phyloP scores from a whole-genome alignment of 2,888 invertebrate species.

The Diachrysia chrysitis region DNA sequence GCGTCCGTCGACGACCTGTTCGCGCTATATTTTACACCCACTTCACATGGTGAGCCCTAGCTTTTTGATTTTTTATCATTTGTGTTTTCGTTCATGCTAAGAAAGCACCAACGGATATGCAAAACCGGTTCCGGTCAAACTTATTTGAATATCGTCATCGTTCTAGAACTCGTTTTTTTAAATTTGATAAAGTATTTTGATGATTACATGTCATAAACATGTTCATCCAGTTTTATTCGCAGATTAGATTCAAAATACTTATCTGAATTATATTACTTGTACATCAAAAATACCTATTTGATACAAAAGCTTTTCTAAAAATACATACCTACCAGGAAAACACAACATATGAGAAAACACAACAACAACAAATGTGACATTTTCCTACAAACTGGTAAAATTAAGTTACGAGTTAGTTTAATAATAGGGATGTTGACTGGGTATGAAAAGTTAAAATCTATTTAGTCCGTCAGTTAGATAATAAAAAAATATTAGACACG shows the following conservation, averaged over 20 bases:
- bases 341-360: too few species aligned
- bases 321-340: background rate
- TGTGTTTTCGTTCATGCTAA: constrained; percentile 12
- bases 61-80: constrained; percentile 22
- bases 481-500: too few species aligned
- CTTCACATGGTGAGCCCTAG: constrained; percentile 88
- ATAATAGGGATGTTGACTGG: too few species aligned
- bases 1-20: constrained; percentile 93
- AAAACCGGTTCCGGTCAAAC: constrained; percentile 57
- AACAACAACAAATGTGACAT: too few species aligned
- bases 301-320: background rate
- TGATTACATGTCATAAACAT: constrained; percentile 18
- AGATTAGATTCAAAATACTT: background rate
- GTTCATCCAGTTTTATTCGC: constrained; percentile 13
- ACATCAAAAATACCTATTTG: background rate
- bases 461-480: too few species aligned
- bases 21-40: constrained; percentile 92
- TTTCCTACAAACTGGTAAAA: too few species aligned
- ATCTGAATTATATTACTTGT: background rate
- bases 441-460: too few species aligned
- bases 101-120: constrained; percentile 40
- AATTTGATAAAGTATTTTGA: constrained; percentile 31
- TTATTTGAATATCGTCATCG: constrained; percentile 48
- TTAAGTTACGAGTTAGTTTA: too few species aligned
- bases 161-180: constrained; percentile 50